A percentile compares a stretch with the other conserved stretches of the same genome.
Conservation (phyloP, 37 sponge, comb jelly and placozoan genomes). For the Dysidea cf. avara region DNA sequence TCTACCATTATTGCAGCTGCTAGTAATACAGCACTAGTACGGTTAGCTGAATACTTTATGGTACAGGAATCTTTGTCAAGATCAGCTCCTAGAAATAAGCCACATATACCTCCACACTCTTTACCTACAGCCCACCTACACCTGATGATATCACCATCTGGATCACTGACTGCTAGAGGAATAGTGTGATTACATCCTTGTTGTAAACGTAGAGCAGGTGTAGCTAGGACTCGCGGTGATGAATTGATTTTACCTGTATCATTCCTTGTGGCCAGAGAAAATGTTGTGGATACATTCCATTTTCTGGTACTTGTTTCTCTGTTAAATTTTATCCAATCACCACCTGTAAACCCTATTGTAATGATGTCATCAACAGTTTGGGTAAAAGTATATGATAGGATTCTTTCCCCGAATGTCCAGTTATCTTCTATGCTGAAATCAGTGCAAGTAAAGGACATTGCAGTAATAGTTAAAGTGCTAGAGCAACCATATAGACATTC, state of each 20-base stretch:
- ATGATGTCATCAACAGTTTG: background rate
- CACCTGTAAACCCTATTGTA: conserved; percentile 16
- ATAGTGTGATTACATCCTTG: too few species aligned
- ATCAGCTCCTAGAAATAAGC: conserved; percentile 32
- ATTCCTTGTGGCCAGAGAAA: conserved; percentile 14
- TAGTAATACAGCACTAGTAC: conserved; percentile 2
- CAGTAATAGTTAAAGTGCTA: background rate
- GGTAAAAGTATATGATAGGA: background rate
- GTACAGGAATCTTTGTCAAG: conserved; percentile 13
- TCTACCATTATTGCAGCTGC: conserved; percentile 45
- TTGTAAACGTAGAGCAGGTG: too few species aligned
- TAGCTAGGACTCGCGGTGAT: conserved; percentile 35
- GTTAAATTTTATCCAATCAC: conserved; percentile 22
- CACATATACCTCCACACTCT: conserved; percentile 53
- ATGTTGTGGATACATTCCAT: conserved; percentile 37
- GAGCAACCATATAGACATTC: conserved; percentile 28
- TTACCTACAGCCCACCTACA: background rate
- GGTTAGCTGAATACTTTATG: conserved; percentile 18
- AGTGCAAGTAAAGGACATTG: conserved; percentile 29
- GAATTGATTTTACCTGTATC: conserved; percentile 54
- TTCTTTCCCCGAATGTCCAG: conserved; percentile 37
- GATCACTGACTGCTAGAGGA: too few species aligned
- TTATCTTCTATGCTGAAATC: conserved; percentile 41
- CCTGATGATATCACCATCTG: too few species aligned
- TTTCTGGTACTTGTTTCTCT: conserved; percentile 3